Percentiles rank a stretch among this genome's conserved stretches.
Evolutionary conservation across 2,797 vertebrate genomes (phyloP).

Genomic region (Toxotes lorentzi): DNA sequence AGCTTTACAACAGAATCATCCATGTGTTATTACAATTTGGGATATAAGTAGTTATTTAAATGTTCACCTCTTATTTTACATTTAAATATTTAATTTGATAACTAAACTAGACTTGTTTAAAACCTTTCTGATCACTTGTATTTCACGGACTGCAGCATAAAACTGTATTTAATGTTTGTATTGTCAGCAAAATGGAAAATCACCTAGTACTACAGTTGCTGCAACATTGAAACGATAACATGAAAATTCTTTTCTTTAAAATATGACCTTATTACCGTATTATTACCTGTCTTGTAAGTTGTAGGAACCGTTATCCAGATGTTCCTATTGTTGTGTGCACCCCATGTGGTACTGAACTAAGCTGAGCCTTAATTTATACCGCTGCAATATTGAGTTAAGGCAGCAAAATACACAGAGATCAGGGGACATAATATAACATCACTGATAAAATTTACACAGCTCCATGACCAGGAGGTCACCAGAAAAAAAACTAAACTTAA

Average conservation of each 20-base stretch:
- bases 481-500: background rate
- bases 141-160: background rate
- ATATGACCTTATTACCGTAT: background rate
- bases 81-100: background rate
- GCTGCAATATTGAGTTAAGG: background rate
- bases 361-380: background rate
- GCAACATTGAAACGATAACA: background rate
- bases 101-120: background rate
- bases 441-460: background rate
- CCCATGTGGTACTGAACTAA: too few relatives aligned
- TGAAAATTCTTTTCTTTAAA: background rate
- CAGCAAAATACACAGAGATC: background rate
- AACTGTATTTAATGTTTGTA: background rate
- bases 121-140: background rate
- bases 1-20: constrained; percentile 5
- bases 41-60: background rate
- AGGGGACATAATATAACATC: background rate
- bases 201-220: background rate
- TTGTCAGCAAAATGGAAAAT: background rate
- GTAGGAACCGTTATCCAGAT: background rate
- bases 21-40: background rate
- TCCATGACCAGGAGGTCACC: background rate
- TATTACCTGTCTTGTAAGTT: background rate
- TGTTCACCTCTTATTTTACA: background rate
- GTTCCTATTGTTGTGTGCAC: background rate